Conservation (phyloP, 2,113 vertebrate genomes). For the Thomomys bottae region DNA sequence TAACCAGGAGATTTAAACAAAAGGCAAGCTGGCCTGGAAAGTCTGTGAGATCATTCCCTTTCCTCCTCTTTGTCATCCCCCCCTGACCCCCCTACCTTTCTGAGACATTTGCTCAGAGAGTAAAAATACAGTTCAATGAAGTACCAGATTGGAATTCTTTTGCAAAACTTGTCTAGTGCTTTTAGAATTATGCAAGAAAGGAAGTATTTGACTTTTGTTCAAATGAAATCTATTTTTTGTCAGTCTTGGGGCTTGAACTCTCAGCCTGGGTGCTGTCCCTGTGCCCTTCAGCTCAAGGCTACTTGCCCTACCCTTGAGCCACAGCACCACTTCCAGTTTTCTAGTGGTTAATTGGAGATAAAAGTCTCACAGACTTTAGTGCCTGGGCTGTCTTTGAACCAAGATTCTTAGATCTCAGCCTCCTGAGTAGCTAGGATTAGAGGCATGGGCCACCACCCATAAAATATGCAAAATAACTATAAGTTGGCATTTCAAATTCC, state of each 20-base stretch:
- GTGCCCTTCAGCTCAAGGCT: too few species aligned
- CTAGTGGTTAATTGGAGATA: too few species aligned
- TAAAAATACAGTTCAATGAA: slow-evolving; percentile 36
- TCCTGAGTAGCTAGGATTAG: too few species aligned
- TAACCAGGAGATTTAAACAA: background rate
- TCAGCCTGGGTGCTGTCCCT: too few species aligned
- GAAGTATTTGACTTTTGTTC: slow-evolving; percentile 58
- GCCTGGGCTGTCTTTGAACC: too few species aligned
- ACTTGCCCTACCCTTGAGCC: too few species aligned
- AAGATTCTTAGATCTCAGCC: too few species aligned
- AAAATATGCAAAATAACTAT: slow-evolving; percentile 48
- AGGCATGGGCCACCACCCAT: too few species aligned
- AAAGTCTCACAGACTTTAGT: too few species aligned
- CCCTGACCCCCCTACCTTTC: background rate
- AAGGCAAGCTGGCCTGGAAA: background rate
- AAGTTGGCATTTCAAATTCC: background rate
- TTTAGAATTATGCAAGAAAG: slow-evolving; percentile 65
- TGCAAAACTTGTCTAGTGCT: slow-evolving; percentile 60
- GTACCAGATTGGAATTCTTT: slow-evolving; percentile 62
- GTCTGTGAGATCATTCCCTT: background rate
- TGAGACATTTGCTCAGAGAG: slow-evolving; percentile 23
- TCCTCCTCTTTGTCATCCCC: background rate
- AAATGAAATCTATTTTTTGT: slow-evolving; percentile 63
- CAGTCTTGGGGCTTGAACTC: too few species aligned
- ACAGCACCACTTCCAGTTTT: too few species aligned